These are phyloP conservation scores for Gallinago media DNA, from an alignment of 2,113 vertebrate genomes.

Conservation along the genomic window DNA sequence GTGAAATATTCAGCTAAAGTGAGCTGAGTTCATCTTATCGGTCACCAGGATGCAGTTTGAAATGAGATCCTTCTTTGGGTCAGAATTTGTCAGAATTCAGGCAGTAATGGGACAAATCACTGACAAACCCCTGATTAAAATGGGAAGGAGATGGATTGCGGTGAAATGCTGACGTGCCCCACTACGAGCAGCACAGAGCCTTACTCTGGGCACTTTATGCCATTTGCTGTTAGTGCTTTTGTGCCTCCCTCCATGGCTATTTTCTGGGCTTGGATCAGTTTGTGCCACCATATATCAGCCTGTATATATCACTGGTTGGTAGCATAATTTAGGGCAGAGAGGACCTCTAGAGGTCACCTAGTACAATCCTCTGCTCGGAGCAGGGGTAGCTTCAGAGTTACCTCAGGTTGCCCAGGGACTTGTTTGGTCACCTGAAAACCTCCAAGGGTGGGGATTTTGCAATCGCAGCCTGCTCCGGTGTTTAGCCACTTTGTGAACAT, in stretches of 20 bases:
- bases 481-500: neutral
- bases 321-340: neutral
- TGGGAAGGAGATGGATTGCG: neutral
- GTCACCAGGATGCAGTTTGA: neutral
- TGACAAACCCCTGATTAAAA: neutral
- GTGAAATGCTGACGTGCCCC: neutral
- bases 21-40: neutral
- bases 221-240: neutral
- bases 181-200: neutral
- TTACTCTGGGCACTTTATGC: neutral
- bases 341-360: neutral
- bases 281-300: neutral
- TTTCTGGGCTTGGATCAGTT: neutral
- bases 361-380: neutral
- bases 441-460: neutral
- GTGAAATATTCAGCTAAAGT: neutral
- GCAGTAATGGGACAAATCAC: neutral
- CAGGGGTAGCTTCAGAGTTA: neutral
- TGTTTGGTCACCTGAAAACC: neutral
- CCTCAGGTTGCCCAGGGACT: neutral
- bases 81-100: neutral
- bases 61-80: neutral
- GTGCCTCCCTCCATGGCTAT: neutral
- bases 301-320: rapidly evolving
- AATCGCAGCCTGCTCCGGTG: neutral